Conservation (phyloP, 1,140 invertebrate species). For the Aphis craccivora region DNA sequence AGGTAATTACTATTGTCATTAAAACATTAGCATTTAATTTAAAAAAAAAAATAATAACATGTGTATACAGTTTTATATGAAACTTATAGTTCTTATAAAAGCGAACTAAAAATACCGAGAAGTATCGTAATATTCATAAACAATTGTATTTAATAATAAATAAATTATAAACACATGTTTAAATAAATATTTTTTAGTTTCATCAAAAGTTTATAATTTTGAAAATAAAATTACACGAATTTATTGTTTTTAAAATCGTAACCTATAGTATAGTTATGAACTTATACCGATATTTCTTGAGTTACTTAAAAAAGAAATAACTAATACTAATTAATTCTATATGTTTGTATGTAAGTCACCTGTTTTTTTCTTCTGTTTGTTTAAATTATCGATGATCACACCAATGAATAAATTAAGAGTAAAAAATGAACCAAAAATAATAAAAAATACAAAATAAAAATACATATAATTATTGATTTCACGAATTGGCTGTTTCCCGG, state of each 20-base stretch:
- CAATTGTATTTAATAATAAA: too few species aligned
- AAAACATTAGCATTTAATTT: too few species aligned
- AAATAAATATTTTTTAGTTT: too few species aligned
- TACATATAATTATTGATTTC: conserved; percentile 98
- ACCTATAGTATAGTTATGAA: background rate
- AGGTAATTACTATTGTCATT: too few species aligned
- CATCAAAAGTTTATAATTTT: background rate
- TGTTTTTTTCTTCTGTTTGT: conserved; percentile 98
- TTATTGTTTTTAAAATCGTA: background rate
- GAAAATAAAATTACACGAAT: background rate
- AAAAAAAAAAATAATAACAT: too few species aligned
- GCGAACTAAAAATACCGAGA: too few species aligned
- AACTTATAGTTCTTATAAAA: too few species aligned
- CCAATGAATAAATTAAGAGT: conserved; percentile 97
- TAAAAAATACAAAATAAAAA: conserved; percentile 97
- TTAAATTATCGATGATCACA: conserved; percentile 98
- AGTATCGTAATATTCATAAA: too few species aligned
- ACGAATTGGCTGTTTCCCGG: conserved; percentile 83
- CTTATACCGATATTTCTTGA: background rate
- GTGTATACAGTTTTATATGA: too few species aligned
- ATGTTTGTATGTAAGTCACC: conserved; percentile 62
- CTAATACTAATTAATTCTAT: background rate
- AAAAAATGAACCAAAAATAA: conserved; percentile 97
- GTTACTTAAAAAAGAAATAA: background rate
- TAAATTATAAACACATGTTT: too few species aligned